Conservation (phyloP, 2,113 vertebrate species). For the Hypomesus transpacificus region DNA sequence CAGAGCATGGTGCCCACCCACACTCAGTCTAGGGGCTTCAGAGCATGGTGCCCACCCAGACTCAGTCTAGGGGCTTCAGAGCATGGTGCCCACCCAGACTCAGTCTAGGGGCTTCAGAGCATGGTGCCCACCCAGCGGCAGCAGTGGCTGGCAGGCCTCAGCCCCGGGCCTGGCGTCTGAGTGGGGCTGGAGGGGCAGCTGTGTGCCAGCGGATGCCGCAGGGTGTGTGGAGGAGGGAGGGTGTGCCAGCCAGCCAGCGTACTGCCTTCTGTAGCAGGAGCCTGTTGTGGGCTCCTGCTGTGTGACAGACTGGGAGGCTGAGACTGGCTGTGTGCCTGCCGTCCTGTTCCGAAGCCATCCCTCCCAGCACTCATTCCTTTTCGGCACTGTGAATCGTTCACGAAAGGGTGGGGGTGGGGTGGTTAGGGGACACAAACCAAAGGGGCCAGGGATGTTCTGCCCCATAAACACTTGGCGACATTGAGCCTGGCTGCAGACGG, state of each 20-base stretch:
- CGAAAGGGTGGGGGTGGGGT: constrained; percentile 44
- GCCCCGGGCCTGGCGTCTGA: constrained; percentile 39
- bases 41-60: too few species aligned
- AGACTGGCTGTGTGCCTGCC: constrained; percentile 31
- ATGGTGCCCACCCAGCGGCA: too few species aligned
- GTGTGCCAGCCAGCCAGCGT: constrained; percentile 38
- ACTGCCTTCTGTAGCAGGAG: constrained; percentile 56
- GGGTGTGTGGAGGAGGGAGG: constrained; percentile 30
- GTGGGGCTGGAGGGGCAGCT: constrained; percentile 40
- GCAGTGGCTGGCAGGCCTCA: constrained; percentile 18
- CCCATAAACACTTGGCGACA: constrained; percentile 68
- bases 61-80: too few species aligned
- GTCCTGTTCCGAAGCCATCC: constrained; percentile 38
- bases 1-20: too few species aligned
- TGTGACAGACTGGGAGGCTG: constrained; percentile 42
- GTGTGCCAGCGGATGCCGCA: constrained; percentile 49
- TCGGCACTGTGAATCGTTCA: constrained; percentile 55
- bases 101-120: too few species aligned
- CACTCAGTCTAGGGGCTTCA: too few species aligned
- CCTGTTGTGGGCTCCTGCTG: constrained; percentile 39
- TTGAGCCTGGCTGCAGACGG: constrained; percentile 52
- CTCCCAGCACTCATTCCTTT: constrained; percentile 58
- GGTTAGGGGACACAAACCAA: constrained; percentile 54
- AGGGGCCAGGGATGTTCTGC: constrained; percentile 64
- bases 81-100: too few species aligned